A percentile compares a stretch with the other conserved stretches of the same genome.
Conservation (phyloP, 2,797 vertebrate genomes). For the Distichodus sexfasciatus region DNA sequence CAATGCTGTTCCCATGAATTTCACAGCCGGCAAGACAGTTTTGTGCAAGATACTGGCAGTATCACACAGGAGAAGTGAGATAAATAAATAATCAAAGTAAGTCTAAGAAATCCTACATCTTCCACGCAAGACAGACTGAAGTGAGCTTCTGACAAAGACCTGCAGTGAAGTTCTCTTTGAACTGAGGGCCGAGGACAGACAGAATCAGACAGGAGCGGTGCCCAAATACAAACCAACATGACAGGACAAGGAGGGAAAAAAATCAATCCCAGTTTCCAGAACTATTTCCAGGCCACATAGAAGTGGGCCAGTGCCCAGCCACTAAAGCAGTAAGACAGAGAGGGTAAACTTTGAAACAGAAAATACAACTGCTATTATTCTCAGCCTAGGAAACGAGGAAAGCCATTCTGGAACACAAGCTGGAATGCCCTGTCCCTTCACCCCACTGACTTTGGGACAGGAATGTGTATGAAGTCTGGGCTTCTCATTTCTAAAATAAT, state of each 20-base stretch:
- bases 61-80: constrained; percentile 76
- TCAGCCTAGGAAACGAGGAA: background rate
- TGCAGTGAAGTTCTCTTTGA: constrained; percentile 80
- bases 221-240: constrained; percentile 69
- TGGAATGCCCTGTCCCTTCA: background rate
- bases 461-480: constrained; percentile 2
- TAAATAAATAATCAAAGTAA: constrained; percentile 87
- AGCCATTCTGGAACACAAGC: background rate
- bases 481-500: constrained; percentile 57
- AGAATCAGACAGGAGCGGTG: no score
- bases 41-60: constrained; percentile 63
- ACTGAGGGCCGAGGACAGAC: constrained; percentile 68
- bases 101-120: constrained; percentile 78
- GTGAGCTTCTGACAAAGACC: constrained; percentile 83
- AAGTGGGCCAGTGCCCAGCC: background rate
- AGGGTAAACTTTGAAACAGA: background rate
- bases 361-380: background rate
- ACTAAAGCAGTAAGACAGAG: background rate
- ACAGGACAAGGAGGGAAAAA: constrained; percentile 59
- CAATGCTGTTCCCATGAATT: constrained; percentile 65
- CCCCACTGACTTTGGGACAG: background rate
- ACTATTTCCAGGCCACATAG: background rate
- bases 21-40: constrained; percentile 64
- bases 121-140: constrained; percentile 82
- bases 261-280: constrained; percentile 47